Conservation (phyloP, 2,888 invertebrate genomes). For the Hirtodrosophila histrioides region DNA sequence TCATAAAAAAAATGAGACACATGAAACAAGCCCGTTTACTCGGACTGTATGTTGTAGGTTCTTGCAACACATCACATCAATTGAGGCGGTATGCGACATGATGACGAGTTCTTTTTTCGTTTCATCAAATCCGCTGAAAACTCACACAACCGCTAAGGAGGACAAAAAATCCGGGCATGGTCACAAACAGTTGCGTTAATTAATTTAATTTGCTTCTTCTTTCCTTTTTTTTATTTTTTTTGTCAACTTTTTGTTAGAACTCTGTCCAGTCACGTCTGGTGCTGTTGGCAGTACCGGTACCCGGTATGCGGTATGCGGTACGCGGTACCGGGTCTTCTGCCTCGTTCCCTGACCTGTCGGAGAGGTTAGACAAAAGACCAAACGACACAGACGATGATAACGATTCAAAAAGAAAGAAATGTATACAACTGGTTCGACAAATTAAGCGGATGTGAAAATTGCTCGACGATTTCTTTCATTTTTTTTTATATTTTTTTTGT, state of each 20-base stretch:
- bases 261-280: slow-evolving; percentile 30
- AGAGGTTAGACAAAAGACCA: slow-evolving; percentile 37
- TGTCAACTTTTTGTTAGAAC: slow-evolving; percentile 21
- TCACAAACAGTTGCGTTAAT: slow-evolving; percentile 56
- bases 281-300: slow-evolving; percentile 7
- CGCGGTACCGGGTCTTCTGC: slow-evolving; percentile 7
- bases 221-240: slow-evolving; percentile 5
- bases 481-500: not conserved
- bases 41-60: slow-evolving; percentile 28
- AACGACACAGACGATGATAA: slow-evolving; percentile 34
- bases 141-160: not conserved
- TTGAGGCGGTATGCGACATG: slow-evolving; percentile 45
- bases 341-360: not conserved
- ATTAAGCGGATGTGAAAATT: slow-evolving; percentile 75
- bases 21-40: slow-evolving; percentile 55
- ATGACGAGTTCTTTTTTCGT: slow-evolving; percentile 38
- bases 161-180: not conserved
- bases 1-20: slow-evolving; percentile 29
- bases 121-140: slow-evolving; percentile 35
- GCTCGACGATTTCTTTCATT: slow-evolving; percentile 46
- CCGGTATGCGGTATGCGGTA: too few species aligned
- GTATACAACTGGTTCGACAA: slow-evolving; percentile 41
- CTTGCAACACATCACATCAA: slow-evolving; percentile 64
- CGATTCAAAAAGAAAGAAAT: slow-evolving; percentile 26
- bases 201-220: slow-evolving; percentile 65